A percentile compares a stretch with the other conserved stretches of the same genome.
These are phyloP conservation scores for Spea hammondii DNA, from an alignment of 2,797 vertebrate species.

Conservation along the genomic window DNA sequence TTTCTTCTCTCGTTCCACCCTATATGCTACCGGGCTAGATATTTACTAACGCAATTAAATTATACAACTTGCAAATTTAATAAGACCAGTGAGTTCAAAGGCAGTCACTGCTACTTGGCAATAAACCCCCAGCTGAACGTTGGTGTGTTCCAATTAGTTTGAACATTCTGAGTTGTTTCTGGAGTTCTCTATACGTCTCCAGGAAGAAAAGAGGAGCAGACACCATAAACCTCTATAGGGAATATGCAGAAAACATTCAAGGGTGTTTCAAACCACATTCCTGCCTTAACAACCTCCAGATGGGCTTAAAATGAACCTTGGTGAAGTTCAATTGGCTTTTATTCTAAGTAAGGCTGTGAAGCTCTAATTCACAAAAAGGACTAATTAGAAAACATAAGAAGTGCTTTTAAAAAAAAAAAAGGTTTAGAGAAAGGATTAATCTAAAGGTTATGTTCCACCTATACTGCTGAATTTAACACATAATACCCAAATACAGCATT, in stretches of 20 bases:
- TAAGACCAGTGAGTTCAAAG: conserved; percentile 43
- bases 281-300: conserved; percentile 45
- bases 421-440: neutral
- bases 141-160: conserved; percentile 46
- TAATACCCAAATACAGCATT: too few species aligned
- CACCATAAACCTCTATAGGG: conserved; percentile 40
- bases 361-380: conserved; percentile 45
- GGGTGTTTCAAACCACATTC: conserved; percentile 20
- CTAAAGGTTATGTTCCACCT: neutral
- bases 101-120: conserved; percentile 3
- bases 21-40: neutral
- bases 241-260: conserved; percentile 30
- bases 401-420: conserved; percentile 47
- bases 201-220: conserved; percentile 30
- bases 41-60: conserved; percentile 29
- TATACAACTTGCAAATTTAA: conserved; percentile 40
- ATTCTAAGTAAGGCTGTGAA: conserved; percentile 46
- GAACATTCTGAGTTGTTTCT: conserved; percentile 5
- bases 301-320: conserved; percentile 47
- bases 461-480: too few species aligned
- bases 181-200: conserved; percentile 2
- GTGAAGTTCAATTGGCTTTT: conserved; percentile 47
- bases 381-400: conserved; percentile 28
- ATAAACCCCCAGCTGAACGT: conserved; percentile 42
- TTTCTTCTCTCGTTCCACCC: too few species aligned